Percentiles rank a stretch among this genome's conserved stretches.
phyloP scores from a whole-genome alignment of 2,797 vertebrate genomes.

The Rhodeus uyekii region DNA sequence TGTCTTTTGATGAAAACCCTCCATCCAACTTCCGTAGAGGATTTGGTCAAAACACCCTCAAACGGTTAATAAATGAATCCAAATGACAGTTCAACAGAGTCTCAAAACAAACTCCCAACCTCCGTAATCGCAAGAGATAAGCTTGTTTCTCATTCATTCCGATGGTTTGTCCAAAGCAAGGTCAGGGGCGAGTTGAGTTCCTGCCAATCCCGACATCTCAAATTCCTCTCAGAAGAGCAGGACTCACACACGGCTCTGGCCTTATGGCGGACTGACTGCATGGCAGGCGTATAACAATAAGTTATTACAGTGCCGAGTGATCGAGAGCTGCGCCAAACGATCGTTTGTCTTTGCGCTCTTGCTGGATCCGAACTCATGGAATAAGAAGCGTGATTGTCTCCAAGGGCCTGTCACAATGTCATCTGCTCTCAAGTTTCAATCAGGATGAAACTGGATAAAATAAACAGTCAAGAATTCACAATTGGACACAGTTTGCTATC shows the following conservation, averaged over 20 bases:
- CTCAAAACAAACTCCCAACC: neutral
- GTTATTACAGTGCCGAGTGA: conserved; percentile 49
- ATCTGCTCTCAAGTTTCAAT: conserved; percentile 11
- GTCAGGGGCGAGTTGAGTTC: neutral
- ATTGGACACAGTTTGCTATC: conserved; percentile 71
- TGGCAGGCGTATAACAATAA: conserved; percentile 16
- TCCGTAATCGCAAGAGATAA: neutral
- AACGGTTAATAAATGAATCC: neutral
- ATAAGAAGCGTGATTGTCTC: conserved; percentile 45
- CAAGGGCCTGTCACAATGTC: neutral
- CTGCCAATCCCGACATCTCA: neutral
- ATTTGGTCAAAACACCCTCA: conserved; percentile 1
- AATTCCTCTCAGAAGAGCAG: neutral
- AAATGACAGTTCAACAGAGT: neutral
- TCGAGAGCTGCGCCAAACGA: conserved; percentile 27
- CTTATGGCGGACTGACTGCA: neutral
- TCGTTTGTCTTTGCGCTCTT: conserved; percentile 30
- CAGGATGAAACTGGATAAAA: conserved; percentile 67
- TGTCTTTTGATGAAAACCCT: neutral
- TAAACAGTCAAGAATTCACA: conserved; percentile 75
- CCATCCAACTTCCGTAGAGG: neutral
- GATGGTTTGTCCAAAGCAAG: neutral
- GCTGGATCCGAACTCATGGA: conserved; percentile 3
- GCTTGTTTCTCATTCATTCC: neutral
- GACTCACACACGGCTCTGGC: neutral